phyloP scores from a whole-genome alignment of 2,113 vertebrate genomes.

The Muscicapa adusta region DNA sequence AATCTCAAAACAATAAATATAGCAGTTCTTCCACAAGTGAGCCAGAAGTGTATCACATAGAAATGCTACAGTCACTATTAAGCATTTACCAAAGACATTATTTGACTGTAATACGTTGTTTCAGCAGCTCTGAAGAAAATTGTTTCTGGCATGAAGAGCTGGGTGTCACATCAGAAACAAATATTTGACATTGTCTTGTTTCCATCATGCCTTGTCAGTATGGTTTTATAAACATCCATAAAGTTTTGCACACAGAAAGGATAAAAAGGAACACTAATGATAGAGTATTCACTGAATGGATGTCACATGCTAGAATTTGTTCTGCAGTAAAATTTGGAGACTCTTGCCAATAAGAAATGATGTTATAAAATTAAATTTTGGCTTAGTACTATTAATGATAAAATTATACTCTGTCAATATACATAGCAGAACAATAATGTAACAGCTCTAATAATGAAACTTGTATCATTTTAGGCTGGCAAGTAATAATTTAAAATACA shows the following conservation, averaged over 20 bases:
- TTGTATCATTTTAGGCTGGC: constrained; percentile 67
- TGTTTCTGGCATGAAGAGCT: constrained; percentile 6
- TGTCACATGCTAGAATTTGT: constrained; percentile 16
- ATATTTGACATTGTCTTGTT: constrained; percentile 56
- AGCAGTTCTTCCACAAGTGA: not conserved
- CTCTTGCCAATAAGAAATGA: constrained; percentile 22
- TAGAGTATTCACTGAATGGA: constrained; percentile 7
- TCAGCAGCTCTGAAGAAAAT: constrained; percentile 34
- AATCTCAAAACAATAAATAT: not conserved
- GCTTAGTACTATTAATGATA: constrained; percentile 35
- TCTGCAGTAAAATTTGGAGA: not conserved
- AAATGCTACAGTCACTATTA: not conserved
- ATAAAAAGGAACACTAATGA: constrained; percentile 35
- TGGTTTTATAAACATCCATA: constrained; percentile 48
- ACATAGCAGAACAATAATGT: constrained; percentile 54
- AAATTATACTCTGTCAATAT: constrained; percentile 72
- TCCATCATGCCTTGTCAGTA: constrained; percentile 53
- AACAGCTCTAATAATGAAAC: constrained; percentile 66
- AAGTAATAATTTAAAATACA: constrained; percentile 74
- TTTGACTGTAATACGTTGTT: constrained; percentile 15
- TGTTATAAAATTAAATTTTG: constrained; percentile 26
- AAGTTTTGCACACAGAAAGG: constrained; percentile 40
- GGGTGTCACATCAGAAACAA: constrained; percentile 49
- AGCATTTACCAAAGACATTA: constrained; percentile 13
- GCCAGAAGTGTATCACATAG: not conserved